Percentiles rank a stretch among this genome's conserved stretches.
Conservation (phyloP, 2,113 vertebrate species). For the Todiramphus chloris region DNA sequence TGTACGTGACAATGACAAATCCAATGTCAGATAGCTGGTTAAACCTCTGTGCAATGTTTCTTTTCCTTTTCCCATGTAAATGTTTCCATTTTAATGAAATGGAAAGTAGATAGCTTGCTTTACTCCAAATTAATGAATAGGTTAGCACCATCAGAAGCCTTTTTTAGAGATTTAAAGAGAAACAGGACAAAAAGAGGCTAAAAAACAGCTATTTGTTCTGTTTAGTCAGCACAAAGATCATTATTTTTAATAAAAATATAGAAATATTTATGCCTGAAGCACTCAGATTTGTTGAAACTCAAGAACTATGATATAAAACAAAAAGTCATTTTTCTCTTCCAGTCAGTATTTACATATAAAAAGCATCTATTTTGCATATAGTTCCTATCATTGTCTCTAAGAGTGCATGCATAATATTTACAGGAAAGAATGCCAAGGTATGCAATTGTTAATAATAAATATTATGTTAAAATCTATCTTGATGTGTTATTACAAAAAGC, state of each 20-base stretch:
- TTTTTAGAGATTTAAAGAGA: neutral
- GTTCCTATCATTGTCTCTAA: neutral
- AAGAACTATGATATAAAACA: neutral
- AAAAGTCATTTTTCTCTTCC: neutral
- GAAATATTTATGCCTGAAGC: neutral
- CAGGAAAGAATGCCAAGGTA: neutral
- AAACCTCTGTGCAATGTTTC: neutral
- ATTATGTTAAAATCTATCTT: neutral
- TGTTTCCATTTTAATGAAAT: neutral
- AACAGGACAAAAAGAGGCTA: neutral
- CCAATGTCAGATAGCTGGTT: neutral
- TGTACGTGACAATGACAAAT: neutral
- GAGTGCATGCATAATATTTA: neutral
- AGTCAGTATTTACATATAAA: neutral
- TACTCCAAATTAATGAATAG: neutral
- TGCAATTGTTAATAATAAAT: neutral
- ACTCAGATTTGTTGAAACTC: neutral
- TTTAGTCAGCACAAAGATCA: neutral
- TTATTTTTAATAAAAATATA: neutral
- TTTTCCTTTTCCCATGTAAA: neutral
- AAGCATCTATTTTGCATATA: neutral
- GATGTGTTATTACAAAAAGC: neutral
- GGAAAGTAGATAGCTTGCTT: neutral
- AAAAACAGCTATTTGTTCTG: neutral
- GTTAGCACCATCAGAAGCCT: neutral